Conservation (phyloP, 2,113 vertebrate genomes). For the Struthio camelus region DNA sequence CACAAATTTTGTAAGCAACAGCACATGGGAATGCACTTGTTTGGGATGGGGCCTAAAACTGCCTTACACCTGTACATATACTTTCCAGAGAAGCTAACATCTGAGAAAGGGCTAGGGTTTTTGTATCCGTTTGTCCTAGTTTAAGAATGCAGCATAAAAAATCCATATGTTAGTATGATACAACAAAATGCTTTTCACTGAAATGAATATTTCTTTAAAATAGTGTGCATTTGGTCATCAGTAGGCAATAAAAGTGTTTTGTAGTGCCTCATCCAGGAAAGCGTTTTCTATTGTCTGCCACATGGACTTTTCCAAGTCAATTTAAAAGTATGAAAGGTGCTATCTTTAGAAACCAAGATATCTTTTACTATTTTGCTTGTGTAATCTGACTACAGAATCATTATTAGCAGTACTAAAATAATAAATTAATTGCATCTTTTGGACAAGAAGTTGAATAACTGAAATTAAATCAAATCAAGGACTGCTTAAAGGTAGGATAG, state of each 20-base stretch:
- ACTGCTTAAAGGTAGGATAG: neutral
- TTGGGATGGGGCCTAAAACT: neutral
- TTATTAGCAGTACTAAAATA: neutral
- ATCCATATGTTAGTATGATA: neutral
- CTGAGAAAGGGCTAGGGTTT: neutral
- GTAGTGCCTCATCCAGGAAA: neutral
- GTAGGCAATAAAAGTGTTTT: neutral
- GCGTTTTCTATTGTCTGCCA: neutral
- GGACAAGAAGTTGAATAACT: neutral
- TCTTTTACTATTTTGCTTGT: neutral
- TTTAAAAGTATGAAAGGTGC: neutral
- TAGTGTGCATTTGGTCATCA: neutral
- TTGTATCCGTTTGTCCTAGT: neutral
- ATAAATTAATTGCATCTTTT: neutral
- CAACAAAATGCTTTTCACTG: neutral
- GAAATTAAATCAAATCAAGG: conserved; percentile 11
- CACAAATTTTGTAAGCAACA: neutral
- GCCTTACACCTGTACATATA: neutral
- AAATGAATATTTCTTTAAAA: neutral
- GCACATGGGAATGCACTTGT: neutral
- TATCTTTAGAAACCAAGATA: neutral
- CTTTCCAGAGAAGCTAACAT: neutral
- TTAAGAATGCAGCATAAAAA: neutral
- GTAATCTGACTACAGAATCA: neutral
- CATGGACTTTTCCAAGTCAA: neutral